phyloP scores from a whole-genome alignment of 2,797 vertebrate genomes.

The Sciurus carolinensis region DNA sequence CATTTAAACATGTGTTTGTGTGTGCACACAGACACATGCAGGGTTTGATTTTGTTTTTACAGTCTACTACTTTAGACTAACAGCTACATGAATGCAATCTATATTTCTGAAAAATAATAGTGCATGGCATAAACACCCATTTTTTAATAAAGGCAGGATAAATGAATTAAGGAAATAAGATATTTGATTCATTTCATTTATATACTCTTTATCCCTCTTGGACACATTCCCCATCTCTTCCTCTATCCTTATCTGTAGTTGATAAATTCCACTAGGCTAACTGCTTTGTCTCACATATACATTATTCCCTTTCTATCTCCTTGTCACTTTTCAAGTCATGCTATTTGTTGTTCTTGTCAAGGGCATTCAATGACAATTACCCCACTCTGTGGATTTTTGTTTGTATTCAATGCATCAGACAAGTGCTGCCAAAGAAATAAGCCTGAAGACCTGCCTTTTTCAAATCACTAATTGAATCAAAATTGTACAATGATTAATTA shows the following conservation, averaged over 20 bases:
- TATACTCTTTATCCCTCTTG: not conserved
- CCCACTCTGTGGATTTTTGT: not conserved
- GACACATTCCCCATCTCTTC: not conserved
- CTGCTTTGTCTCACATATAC: not conserved
- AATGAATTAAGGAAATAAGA: not conserved
- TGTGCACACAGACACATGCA: fast-evolving
- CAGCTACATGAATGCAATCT: not conserved
- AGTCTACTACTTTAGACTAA: not conserved
- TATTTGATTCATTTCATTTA: not conserved
- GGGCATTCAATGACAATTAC: not conserved
- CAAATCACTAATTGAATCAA: not conserved
- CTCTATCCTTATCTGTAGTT: not conserved
- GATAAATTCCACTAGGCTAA: not conserved
- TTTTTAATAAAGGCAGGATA: not conserved
- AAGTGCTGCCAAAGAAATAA: not conserved
- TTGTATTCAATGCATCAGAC: not conserved
- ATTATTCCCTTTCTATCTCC: not conserved
- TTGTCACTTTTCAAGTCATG: not conserved
- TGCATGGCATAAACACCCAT: not conserved
- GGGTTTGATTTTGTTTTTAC: not conserved
- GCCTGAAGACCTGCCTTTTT: not conserved
- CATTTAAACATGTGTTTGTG: not conserved
- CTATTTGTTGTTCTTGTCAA: not conserved
- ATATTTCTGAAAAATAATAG: not conserved
- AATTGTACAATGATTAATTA: not conserved